Conservation (phyloP, 1,140 invertebrate species). For the Paraescarpia echinospica region DNA sequence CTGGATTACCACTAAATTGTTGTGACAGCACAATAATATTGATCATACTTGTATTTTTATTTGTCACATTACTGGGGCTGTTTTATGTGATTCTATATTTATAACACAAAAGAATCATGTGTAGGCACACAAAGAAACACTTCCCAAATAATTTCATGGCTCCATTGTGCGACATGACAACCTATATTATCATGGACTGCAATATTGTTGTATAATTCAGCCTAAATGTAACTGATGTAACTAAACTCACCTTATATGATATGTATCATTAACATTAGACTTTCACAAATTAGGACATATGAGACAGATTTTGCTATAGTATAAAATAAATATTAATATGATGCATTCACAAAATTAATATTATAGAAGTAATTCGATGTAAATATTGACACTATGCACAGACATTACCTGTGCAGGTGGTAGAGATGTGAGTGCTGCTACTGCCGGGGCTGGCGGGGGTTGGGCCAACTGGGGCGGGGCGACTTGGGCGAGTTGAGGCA, state of each 20-base stretch:
- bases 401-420: background rate
- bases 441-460: slow-evolving; percentile 36
- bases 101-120: background rate
- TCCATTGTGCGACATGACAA: background rate
- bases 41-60: too few relatives aligned
- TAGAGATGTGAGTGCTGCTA: background rate
- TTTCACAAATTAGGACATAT: background rate
- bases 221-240: background rate
- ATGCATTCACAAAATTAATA: background rate
- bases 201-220: background rate
- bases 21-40: too few relatives aligned
- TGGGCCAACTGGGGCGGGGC: slow-evolving; percentile 43
- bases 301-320: background rate
- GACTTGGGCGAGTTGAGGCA: slow-evolving; percentile 25
- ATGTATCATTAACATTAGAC: background rate
- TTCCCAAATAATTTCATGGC: background rate
- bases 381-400: background rate
- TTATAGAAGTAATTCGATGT: background rate
- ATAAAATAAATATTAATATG: background rate
- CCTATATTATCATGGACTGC: background rate
- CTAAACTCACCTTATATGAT: background rate
- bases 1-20: too few relatives aligned
- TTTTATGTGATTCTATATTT: too few relatives aligned
- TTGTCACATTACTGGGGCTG: background rate
- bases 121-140: background rate